Percentiles rank a stretch among this genome's conserved stretches.
Evolutionary conservation across 2,113 vertebrate genomes (phyloP).

Genomic region (Nycticorax nycticorax): DNA sequence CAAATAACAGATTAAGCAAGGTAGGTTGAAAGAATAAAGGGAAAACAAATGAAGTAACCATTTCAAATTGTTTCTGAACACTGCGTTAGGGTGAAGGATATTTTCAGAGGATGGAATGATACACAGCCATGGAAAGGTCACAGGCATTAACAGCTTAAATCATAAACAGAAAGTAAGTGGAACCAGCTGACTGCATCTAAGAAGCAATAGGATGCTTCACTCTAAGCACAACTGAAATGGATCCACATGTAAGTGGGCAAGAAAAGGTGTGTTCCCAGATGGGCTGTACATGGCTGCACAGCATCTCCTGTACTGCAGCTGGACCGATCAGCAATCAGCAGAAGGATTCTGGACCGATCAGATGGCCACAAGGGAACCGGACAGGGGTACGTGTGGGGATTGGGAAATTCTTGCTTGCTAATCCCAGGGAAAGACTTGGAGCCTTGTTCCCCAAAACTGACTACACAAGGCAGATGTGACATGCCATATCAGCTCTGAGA

Average conservation of each 20-base stretch:
- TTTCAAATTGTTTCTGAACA: not conserved
- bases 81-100: not conserved
- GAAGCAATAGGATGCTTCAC: not conserved
- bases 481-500: not conserved
- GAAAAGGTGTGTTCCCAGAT: not conserved
- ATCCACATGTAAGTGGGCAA: not conserved
- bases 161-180: not conserved
- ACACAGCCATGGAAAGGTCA: not conserved
- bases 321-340: not conserved
- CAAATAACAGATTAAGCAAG: not conserved
- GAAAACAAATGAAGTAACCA: not conserved
- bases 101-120: not conserved
- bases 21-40: not conserved
- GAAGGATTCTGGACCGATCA: not conserved
- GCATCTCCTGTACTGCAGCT: not conserved
- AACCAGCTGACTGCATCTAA: not conserved
- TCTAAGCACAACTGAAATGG: not conserved
- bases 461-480: not conserved
- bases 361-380: not conserved
- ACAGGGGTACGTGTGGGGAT: not conserved
- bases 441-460: not conserved
- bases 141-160: not conserved
- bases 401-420: not conserved
- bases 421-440: not conserved
- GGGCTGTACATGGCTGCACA: not conserved